A percentile compares a stretch with the other conserved stretches of the same genome.
Evolutionary conservation across 2,797 vertebrate species (phyloP).

Genomic region (Pantherophis vulpinus): DNA sequence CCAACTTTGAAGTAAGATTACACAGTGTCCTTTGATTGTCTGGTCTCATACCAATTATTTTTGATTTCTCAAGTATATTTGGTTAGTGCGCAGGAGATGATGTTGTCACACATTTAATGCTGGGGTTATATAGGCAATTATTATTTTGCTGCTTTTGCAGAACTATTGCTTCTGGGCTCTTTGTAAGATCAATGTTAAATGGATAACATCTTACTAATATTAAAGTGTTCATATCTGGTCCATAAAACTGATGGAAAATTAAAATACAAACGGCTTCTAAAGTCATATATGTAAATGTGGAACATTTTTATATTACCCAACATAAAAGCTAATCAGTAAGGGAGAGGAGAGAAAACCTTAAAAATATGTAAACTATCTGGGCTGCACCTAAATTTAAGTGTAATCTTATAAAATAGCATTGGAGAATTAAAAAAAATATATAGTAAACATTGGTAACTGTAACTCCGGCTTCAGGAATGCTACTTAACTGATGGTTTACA

Average conservation of each 20-base stretch:
- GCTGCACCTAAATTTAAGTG: neutral
- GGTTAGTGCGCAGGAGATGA: slow-evolving; percentile 34
- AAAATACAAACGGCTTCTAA: neutral
- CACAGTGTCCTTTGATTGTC: slow-evolving; percentile 27
- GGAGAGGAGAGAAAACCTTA: neutral
- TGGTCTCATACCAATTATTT: slow-evolving; percentile 39
- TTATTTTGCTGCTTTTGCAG: slow-evolving; percentile 28
- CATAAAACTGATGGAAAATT: slow-evolving; percentile 23
- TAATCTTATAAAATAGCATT: neutral
- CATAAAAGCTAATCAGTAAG: neutral
- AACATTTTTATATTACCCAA: neutral
- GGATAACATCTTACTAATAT: neutral
- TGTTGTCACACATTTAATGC: slow-evolving; percentile 39
- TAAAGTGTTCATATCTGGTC: neutral
- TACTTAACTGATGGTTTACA: neutral
- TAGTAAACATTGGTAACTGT: neutral
- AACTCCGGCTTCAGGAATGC: neutral
- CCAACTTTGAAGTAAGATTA: slow-evolving; percentile 35
- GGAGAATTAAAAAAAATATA: neutral
- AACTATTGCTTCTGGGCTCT: neutral
- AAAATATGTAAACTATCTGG: neutral
- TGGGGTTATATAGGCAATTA: slow-evolving; percentile 6
- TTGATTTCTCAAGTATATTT: slow-evolving; percentile 40
- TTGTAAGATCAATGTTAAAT: neutral
- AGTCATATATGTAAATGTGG: neutral